These are phyloP conservation scores for Napeogenes inachia DNA, from an alignment of 2,888 invertebrate genomes.

Conservation along the genomic window DNA sequence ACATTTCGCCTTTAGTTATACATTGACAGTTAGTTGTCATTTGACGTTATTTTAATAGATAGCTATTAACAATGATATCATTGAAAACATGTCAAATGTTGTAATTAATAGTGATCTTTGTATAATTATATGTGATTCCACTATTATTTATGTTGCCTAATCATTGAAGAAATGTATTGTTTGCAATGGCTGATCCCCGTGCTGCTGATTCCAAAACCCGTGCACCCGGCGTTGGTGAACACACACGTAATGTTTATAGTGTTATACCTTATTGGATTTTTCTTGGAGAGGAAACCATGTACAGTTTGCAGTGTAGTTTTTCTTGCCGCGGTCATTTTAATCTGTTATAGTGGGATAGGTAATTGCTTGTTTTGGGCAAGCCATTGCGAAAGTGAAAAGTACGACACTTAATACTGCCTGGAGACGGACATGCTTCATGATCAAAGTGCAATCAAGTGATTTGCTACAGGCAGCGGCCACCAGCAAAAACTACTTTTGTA, in stretches of 20 bases:
- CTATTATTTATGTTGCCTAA: background rate
- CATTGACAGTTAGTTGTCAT: conserved; percentile 24
- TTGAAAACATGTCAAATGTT: conserved; percentile 56
- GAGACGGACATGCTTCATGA: conserved; percentile 49
- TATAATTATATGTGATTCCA: background rate
- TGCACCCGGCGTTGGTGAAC: conserved; percentile 96
- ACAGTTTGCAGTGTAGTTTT: conserved; percentile 98
- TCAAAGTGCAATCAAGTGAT: conserved; percentile 57
- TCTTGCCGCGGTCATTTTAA: conserved; percentile 92
- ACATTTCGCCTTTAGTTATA: conserved; percentile 21
- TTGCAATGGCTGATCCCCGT: conserved; percentile 98
- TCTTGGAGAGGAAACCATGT: conserved; percentile 96
- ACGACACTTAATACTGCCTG: conserved; percentile 64
- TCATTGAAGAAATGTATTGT: conserved; percentile 87
- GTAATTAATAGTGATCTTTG: conserved; percentile 23
- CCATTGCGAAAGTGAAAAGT: conserved; percentile 84
- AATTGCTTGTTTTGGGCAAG: conserved; percentile 95
- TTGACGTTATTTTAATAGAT: conserved; percentile 25
- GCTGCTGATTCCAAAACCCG: conserved; percentile 96
- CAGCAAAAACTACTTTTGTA: conserved; percentile 37
- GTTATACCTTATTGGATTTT: conserved; percentile 96
- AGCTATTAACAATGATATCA: conserved; percentile 38
- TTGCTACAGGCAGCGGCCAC: conserved; percentile 34
- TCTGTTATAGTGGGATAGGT: conserved; percentile 97
- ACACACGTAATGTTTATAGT: conserved; percentile 99